Evolutionary conservation across 2,888 invertebrate species (phyloP), one percentile per base, ranked within the genome.

Genomic region (Thyatira batis): DNA sequence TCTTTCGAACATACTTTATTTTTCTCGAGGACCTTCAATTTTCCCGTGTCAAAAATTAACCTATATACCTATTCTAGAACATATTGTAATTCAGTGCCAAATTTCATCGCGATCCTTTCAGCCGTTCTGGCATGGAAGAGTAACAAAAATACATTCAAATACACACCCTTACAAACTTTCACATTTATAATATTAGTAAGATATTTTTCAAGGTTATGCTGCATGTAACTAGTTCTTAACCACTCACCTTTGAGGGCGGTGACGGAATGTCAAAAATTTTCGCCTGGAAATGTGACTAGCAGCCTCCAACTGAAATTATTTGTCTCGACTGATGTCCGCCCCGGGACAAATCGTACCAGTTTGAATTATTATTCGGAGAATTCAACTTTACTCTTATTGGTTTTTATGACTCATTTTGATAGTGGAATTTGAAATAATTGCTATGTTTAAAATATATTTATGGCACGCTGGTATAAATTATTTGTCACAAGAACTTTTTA

Each of bases 241-340:
- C 65, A 54, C 56, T 54, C 51, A 63, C 54, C 57, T 69, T 60
- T 23, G 73, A 81, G 80, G 88, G 87, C 84, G 86, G 82, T 82
- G 84, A 84, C 83, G 87, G 88, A 85, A 90, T 89, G 87, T 87
- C 88, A 89, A 89, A 89, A 87, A 87, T 84, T 84, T 80, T 71
- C 67, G 77, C 79, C 70, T 64, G 66, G 64, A 79, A 81, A 80
- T 85, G 84, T 81, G 85, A 86, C 85, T 83, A 82, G 80, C 70
- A 70, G 66, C 55, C 39, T 39, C 39, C 66, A 62, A 57, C 57
- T 71, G 58, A 76, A 72, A 39, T 39, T 73, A 60, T 67, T 63
- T 55, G 54, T 50, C 57, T 64, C 52, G 56, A 61, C 53, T 61
- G 71, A 71, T 62, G 58, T 54, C 25, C 66, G 80, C 80, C 78